A percentile compares a stretch with the other conserved stretches of the same genome.
These are phyloP conservation scores for Silvanus unidentatus DNA, from an alignment of 2,888 invertebrate genomes.

Conservation along the genomic window DNA sequence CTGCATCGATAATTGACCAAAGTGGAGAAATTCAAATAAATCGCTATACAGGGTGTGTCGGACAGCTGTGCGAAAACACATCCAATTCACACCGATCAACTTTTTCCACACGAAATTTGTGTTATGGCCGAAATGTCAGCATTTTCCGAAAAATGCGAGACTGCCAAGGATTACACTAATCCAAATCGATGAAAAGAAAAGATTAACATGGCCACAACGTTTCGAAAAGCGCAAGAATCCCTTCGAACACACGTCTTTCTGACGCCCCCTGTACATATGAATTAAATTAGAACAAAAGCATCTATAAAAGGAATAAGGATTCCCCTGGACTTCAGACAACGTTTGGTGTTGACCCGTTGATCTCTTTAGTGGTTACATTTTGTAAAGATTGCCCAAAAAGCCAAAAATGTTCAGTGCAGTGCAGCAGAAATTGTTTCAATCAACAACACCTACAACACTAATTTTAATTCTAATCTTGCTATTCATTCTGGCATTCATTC, in stretches of 20 bases:
- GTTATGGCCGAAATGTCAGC: too few relatives aligned
- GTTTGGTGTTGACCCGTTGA: conserved; percentile 11
- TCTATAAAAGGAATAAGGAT: conserved; percentile 1
- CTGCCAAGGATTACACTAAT: too few relatives aligned
- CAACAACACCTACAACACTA: neutral
- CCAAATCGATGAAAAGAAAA: too few relatives aligned
- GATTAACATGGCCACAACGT: too few relatives aligned
- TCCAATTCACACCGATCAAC: too few relatives aligned
- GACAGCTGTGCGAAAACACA: too few relatives aligned
- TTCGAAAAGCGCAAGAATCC: too few relatives aligned
- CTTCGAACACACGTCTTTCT: too few relatives aligned
- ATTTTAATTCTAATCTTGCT: neutral
- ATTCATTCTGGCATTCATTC: neutral
- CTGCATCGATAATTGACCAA: neutral
- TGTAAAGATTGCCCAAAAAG: neutral
- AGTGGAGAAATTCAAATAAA: conserved; percentile 1
- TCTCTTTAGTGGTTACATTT: conserved; percentile 10
- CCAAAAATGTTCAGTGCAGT: neutral
- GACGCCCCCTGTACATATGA: neutral
- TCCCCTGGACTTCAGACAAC: conserved; percentile 13
- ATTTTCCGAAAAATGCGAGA: too few relatives aligned
- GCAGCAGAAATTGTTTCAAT: neutral
- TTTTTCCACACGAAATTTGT: too few relatives aligned
- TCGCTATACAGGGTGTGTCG: too few relatives aligned
- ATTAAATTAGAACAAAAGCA: neutral